These are phyloP conservation scores for Pogonophryne albipinna DNA, from an alignment of 2,797 vertebrate genomes.

Conservation along the genomic window DNA sequence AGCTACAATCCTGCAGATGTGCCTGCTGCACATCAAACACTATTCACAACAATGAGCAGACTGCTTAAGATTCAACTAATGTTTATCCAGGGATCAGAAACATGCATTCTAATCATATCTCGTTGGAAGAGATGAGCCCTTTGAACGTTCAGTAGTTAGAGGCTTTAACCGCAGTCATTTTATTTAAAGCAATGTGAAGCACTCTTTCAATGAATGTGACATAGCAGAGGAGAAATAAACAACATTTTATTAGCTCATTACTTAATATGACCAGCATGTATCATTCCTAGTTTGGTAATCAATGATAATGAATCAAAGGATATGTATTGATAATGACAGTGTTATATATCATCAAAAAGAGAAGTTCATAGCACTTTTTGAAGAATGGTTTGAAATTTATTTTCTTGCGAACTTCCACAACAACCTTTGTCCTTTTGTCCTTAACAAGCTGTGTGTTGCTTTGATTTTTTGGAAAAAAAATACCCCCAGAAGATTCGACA, in stretches of 20 bases:
- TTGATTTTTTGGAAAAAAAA: slow-evolving; percentile 22
- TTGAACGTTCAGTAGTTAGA: slow-evolving; percentile 27
- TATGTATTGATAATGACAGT: not conserved
- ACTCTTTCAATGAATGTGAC: not conserved
- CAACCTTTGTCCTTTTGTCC: slow-evolving; percentile 8
- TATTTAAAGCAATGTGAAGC: slow-evolving; percentile 12
- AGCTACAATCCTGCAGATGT: slow-evolving; percentile 59
- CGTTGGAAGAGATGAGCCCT: slow-evolving; percentile 29
- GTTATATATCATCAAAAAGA: not conserved
- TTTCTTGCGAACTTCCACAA: not conserved
- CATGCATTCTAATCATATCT: slow-evolving; percentile 55
- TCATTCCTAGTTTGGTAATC: not conserved
- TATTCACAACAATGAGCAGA: slow-evolving; percentile 54
- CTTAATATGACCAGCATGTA: not conserved
- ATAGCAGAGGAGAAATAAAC: not conserved
- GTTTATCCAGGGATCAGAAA: slow-evolving; percentile 54
- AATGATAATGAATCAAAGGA: not conserved
- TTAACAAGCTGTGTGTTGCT: slow-evolving; percentile 20
- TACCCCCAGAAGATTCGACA: not conserved
- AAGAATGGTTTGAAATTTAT: not conserved
- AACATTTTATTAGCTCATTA: not conserved
- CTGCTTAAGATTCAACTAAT: slow-evolving; percentile 65
- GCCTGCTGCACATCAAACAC: slow-evolving; percentile 66
- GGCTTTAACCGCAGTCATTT: slow-evolving; percentile 10
- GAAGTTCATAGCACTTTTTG: not conserved